Percentiles rank a stretch among this genome's conserved stretches.
These are phyloP conservation scores for Muscina levida DNA, from an alignment of 2,888 invertebrate genomes.

Conservation along the genomic window DNA sequence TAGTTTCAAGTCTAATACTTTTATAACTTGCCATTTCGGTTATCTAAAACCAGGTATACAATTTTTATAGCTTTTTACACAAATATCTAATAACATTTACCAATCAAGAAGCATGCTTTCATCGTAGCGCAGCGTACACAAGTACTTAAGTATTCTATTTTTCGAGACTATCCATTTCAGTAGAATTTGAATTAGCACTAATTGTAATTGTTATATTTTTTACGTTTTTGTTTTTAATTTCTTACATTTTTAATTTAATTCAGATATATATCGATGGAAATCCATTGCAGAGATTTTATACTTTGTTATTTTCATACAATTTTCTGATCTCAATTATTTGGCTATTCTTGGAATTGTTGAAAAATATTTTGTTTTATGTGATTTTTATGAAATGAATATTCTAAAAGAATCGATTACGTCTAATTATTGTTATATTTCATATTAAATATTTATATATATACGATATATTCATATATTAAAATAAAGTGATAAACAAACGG, in stretches of 20 bases:
- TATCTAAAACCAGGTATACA: slow-evolving; percentile 35
- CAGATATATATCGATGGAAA: no score
- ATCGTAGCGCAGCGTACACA: background rate
- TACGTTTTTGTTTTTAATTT: no score
- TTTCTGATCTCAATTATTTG: slow-evolving; percentile 24
- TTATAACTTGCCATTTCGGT: background rate
- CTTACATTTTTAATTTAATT: no score
- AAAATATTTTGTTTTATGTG: slow-evolving; percentile 46
- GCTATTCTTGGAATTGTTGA: slow-evolving; percentile 42
- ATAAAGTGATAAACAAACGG: slow-evolving; percentile 1
- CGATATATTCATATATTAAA: background rate
- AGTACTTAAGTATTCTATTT: background rate
- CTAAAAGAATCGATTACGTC: slow-evolving; percentile 51
- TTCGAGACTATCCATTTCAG: background rate
- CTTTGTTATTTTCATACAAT: slow-evolving; percentile 37
- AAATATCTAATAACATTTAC: background rate
- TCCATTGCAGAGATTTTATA: slow-evolving; percentile 27
- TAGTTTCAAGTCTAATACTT: slow-evolving; percentile 16
- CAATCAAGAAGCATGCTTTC: slow-evolving; percentile 15
- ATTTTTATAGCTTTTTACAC: slow-evolving; percentile 53
- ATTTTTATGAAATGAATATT: slow-evolving; percentile 53
- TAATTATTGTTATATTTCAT: slow-evolving; percentile 54
- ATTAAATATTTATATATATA: no score
- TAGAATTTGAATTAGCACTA: no score
- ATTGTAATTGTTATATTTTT: no score